Percentiles rank a stretch among this genome's conserved stretches.
Conservation (phyloP, 2,797 vertebrate species). For the Glossophaga mutica region DNA sequence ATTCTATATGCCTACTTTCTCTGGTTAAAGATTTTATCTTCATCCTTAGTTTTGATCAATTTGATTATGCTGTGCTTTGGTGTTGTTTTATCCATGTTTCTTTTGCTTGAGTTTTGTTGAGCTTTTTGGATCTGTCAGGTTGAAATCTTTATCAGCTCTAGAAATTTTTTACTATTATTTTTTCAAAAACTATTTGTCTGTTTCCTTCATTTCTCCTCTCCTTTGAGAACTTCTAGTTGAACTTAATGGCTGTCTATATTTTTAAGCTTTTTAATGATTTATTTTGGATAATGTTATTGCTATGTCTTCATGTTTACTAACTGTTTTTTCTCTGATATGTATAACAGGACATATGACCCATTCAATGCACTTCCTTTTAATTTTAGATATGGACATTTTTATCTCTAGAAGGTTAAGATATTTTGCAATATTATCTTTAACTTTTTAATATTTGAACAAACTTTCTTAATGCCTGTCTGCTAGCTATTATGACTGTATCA, state of each 20-base stretch:
- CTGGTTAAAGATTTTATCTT: not conserved
- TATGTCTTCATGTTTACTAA: not conserved
- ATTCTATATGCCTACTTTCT: not conserved
- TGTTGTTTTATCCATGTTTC: not conserved
- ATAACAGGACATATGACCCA: not conserved
- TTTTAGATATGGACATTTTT: not conserved
- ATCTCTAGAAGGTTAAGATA: not conserved
- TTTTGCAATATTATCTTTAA: not conserved
- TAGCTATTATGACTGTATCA: not conserved
- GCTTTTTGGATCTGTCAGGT: not conserved
- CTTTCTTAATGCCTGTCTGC: not conserved
- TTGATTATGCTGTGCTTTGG: not conserved
- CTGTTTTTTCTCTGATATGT: not conserved
- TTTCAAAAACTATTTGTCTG: not conserved
- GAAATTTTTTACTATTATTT: not conserved
- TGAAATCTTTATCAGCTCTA: not conserved
- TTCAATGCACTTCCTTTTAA: not conserved
- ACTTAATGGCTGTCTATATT: not conserved
- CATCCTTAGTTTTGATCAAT: not conserved
- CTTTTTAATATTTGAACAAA: not conserved
- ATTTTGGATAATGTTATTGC: not conserved
- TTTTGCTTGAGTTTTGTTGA: not conserved
- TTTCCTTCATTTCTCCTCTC: not conserved
- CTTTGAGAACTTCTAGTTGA: not conserved
- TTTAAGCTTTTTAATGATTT: not conserved